A percentile compares a stretch with the other conserved stretches of the same genome.
These are phyloP conservation scores for Hippocampus guttulatus DNA, from an alignment of 2,113 vertebrate species.

Conservation along the genomic window DNA sequence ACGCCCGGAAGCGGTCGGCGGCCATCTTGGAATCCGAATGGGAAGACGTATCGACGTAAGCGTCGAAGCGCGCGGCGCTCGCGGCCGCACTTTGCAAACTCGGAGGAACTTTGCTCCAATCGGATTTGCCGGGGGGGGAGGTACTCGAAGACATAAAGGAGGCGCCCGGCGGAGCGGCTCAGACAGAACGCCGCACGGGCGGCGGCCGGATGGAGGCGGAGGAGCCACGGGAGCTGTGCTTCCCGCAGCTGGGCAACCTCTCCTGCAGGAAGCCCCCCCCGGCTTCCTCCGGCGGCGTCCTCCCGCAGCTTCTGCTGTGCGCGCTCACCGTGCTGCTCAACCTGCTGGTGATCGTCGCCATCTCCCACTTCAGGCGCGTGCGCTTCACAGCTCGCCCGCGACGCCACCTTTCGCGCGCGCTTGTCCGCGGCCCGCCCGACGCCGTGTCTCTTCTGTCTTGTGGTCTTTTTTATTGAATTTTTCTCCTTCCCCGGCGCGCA, in stretches of 20 bases:
- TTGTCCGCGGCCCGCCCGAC: no score
- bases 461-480: not conserved
- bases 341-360: constrained; percentile 47
- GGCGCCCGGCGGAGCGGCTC: not conserved
- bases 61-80: not conserved
- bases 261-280: not conserved
- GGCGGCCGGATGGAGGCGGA: not conserved
- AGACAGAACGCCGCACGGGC: not conserved
- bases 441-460: not conserved
- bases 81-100: not conserved
- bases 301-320: not conserved
- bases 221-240: not conserved
- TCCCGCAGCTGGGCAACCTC: not conserved
- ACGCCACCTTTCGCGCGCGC: no score
- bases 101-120: not conserved
- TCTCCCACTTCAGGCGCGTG: constrained; percentile 56
- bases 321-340: not conserved
- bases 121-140: not conserved
- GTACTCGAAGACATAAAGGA: not conserved
- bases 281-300: not conserved
- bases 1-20: no score
- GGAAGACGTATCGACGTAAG: no score
- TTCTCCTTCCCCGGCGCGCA: not conserved
- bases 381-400: not conserved
- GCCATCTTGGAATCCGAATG: no score